Base-by-base conservation (phyloP, 2,888 invertebrate genomes). In the Drosophila mettleri region DNA sequence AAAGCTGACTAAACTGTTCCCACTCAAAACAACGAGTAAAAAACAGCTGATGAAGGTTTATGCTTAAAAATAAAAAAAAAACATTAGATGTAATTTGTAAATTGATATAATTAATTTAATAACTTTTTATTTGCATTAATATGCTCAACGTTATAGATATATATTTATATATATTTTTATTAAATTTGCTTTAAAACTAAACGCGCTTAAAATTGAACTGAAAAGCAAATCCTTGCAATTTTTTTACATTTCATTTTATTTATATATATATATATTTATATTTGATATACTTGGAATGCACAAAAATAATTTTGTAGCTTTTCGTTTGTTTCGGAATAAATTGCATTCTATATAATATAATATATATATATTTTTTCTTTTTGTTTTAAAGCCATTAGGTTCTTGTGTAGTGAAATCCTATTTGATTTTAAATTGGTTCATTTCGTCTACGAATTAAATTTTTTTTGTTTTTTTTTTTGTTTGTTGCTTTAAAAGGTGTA, bases 231-330 rank as follows among this genome's bases (percentile, higher is more conserved):
- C 57, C 48, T 59, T 65, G 57, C 45, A 38, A 18, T 46, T 46
- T 38, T 29, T 20, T 53, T 53, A 46, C 29, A 49, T 49, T 59
- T 49, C 12, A 29, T 49, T 53, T 39, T 24, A 39, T 22, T 22
- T 31, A 54, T 45, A 38, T 48, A 48, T 45, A 29, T 65, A 60
- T 39, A 24, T 43, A 5, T 64, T 69, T 53, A 73, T 84, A 76
- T 86, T 78, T 80, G 54, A 80, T 85, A 87, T 86, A 87, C 79
- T 74, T 86, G 87, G 87, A 87, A 87, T 87, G 87, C 86, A 78
- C 74, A 85, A 74, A 78, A 73, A 74, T 69, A 76, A 58, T 69
- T 69, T 81, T 83, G 60, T 59, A 62, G 65, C 69, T 64, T 7
- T 27, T 18, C 38, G 27, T 36, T 34, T 53, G 31, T 51, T 70